These are phyloP conservation scores for Oscheius onirici DNA, from an alignment of 2,888 invertebrate genomes.

Conservation along the genomic window DNA sequence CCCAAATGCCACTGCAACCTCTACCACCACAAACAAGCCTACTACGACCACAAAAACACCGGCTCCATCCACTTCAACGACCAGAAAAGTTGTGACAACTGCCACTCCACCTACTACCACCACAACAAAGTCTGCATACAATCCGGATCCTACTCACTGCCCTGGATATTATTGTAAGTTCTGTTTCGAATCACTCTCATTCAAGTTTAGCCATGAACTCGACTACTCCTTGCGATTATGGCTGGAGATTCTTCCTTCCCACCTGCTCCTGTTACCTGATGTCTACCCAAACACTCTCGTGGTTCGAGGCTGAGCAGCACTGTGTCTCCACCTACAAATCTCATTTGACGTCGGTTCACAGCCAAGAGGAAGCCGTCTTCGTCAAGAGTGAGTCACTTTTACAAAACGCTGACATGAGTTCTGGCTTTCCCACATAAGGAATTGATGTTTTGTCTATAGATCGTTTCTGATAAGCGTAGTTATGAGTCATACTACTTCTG, in stretches of 20 bases:
- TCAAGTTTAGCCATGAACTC: not conserved
- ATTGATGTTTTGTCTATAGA: not conserved
- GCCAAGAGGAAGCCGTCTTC: conserved; percentile 9
- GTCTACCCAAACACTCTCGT: not conserved
- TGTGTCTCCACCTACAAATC: not conserved
- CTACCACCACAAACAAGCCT: not conserved
- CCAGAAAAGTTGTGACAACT: not conserved
- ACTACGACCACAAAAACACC: no score
- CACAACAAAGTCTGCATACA: not conserved
- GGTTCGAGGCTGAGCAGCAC: conserved; percentile 10
- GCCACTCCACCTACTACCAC: not conserved
- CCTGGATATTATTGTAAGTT: conserved; percentile 8
- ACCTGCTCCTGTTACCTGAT: conserved; percentile 18
- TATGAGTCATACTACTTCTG: no score
- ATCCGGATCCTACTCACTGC: not conserved
- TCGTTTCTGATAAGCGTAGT: not conserved
- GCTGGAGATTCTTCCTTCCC: conserved; percentile 9
- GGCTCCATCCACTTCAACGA: no score
- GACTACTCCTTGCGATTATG: conserved; percentile 5
- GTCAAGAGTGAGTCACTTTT: not conserved
- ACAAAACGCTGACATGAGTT: no score
- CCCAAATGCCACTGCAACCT: not conserved
- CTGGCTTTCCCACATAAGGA: no score
- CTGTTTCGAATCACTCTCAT: not conserved
- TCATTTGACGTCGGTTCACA: conserved; percentile 17